Evolutionary conservation across 2,113 vertebrate genomes (phyloP).

Genomic region (Manacus vitellinus): DNA sequence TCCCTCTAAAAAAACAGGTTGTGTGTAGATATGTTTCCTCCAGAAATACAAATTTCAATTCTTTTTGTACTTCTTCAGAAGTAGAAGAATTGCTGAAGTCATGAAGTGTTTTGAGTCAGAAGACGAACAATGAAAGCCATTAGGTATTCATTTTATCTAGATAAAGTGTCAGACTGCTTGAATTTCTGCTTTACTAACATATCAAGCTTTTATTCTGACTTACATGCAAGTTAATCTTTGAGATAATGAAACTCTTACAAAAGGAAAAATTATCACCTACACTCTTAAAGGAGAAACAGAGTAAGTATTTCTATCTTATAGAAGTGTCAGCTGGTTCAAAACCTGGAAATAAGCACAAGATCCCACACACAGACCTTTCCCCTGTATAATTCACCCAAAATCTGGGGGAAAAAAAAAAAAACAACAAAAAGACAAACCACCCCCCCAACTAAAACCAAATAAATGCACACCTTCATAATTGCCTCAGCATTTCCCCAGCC

Average conservation of each 20-base stretch:
- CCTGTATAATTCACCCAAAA: background rate
- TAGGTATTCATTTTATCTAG: background rate
- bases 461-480: background rate
- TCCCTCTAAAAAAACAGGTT: background rate
- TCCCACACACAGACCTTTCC: background rate
- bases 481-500: background rate
- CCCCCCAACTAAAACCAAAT: background rate
- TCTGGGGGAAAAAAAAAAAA: background rate
- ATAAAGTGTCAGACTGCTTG: background rate
- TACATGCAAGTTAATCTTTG: background rate
- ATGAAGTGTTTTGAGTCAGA: background rate
- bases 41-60: background rate
- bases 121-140: background rate
- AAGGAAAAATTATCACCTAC: background rate
- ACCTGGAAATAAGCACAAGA: background rate
- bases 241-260: background rate
- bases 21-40: background rate
- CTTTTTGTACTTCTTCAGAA: background rate
- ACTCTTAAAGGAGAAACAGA: background rate
- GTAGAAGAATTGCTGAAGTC: background rate
- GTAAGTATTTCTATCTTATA: background rate
- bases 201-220: background rate
- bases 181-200: background rate
- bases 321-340: background rate
- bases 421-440: background rate